Percentiles rank a stretch among this genome's conserved stretches.
These are phyloP conservation scores for Synergus umbraculus DNA, from an alignment of 2,888 invertebrate species.

Conservation along the genomic window DNA sequence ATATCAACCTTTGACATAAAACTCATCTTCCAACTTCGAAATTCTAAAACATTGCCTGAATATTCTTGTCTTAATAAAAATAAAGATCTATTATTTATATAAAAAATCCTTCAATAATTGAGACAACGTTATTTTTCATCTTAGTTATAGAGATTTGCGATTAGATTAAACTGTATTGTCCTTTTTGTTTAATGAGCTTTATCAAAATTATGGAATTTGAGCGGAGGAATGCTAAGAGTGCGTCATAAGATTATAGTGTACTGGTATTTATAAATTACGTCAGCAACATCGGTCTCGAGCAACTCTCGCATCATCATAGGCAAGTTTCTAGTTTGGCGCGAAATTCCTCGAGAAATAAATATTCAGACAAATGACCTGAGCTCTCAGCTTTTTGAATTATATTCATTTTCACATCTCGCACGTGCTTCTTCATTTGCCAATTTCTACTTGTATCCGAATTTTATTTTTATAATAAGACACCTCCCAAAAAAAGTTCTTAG, in stretches of 20 bases:
- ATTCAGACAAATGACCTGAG: background rate
- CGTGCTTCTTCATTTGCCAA: background rate
- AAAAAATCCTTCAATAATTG: background rate
- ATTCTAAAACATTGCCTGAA: background rate
- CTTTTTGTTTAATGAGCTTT: background rate
- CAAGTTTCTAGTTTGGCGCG: background rate
- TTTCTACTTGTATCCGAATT: background rate
- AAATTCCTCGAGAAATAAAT: background rate
- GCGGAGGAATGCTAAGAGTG: background rate
- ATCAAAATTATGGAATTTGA: slow-evolving; percentile 15
- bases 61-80: background rate
- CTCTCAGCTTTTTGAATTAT: background rate
- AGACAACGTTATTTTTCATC: background rate
- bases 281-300: background rate
- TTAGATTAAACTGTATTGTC: background rate
- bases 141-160: background rate
- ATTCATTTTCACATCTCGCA: background rate
- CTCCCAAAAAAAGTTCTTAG: background rate
- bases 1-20: background rate
- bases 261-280: background rate
- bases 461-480: background rate
- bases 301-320: background rate
- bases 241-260: background rate
- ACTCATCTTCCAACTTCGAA: background rate
- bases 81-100: background rate